Evolutionary conservation across 2,888 invertebrate genomes (phyloP).

Genomic region (Tanytarsus gracilentus): DNA sequence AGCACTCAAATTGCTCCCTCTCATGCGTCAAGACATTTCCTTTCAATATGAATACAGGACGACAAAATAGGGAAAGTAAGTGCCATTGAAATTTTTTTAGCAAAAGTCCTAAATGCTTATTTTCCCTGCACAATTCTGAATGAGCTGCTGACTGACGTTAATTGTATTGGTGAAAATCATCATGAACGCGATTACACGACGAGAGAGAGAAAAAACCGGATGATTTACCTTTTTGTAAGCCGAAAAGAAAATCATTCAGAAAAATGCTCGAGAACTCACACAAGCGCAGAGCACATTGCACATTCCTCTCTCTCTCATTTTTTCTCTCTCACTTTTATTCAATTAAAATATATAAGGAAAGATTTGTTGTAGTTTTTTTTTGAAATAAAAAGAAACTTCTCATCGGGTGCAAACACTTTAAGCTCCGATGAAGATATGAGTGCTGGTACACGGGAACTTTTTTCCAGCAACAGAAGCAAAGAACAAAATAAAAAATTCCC

Average conservation of each 20-base stretch:
- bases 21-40: slow-evolving; percentile 2
- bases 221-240: too few relatives aligned
- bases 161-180: slow-evolving; percentile 4
- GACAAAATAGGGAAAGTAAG: not conserved
- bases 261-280: not conserved
- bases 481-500: too few relatives aligned
- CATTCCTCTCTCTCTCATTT: not conserved
- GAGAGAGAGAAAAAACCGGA: too few relatives aligned
- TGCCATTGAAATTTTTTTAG: slow-evolving; percentile 10
- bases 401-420: too few relatives aligned
- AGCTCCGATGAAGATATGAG: too few relatives aligned
- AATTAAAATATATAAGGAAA: too few relatives aligned
- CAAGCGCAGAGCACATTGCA: not conserved
- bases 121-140: slow-evolving; percentile 7
- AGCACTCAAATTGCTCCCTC: too few relatives aligned
- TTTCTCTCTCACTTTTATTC: not conserved
- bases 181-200: not conserved
- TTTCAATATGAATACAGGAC: not conserved
- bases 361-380: too few relatives aligned
- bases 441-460: too few relatives aligned
- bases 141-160: not conserved
- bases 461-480: too few relatives aligned
- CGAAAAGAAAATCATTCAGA: slow-evolving; percentile 3
- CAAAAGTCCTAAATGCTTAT: not conserved
- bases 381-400: too few relatives aligned